phyloP scores from a whole-genome alignment of 2,797 vertebrate genomes.

The Lacerta bilineata region DNA sequence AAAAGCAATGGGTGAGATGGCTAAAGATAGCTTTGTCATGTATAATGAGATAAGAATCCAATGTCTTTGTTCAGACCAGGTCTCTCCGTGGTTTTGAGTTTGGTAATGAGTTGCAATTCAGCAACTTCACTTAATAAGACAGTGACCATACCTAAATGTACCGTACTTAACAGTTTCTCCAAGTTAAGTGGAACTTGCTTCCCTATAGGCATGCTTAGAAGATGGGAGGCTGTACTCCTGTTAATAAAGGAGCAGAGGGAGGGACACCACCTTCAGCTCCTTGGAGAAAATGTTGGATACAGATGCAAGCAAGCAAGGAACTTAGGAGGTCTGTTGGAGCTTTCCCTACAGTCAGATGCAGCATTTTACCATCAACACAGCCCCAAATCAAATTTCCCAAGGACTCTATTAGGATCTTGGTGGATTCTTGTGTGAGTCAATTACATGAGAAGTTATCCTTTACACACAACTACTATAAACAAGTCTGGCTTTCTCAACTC shows the following conservation, averaged over 20 bases:
- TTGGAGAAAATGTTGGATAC: too few relatives aligned
- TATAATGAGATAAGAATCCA: too few relatives aligned
- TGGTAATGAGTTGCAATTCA: too few relatives aligned
- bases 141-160: background rate
- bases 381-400: background rate
- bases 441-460: background rate
- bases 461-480: background rate
- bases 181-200: background rate
- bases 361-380: background rate
- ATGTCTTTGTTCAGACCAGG: too few relatives aligned
- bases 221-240: background rate
- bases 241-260: background rate
- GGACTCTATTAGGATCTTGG: too few relatives aligned
- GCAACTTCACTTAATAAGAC: background rate
- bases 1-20: too few relatives aligned
- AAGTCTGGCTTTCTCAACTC: background rate
- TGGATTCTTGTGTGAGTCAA: background rate
- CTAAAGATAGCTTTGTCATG: too few relatives aligned
- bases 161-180: background rate
- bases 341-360: background rate
- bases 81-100: too few relatives aligned
- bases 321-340: background rate
- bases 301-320: too few relatives aligned
- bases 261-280: too few relatives aligned
- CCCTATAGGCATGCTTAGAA: background rate